These are phyloP conservation scores for Paracentrotus lividus DNA, from an alignment of 53 echinoderm and acorn worm species.

Conservation along the genomic window DNA sequence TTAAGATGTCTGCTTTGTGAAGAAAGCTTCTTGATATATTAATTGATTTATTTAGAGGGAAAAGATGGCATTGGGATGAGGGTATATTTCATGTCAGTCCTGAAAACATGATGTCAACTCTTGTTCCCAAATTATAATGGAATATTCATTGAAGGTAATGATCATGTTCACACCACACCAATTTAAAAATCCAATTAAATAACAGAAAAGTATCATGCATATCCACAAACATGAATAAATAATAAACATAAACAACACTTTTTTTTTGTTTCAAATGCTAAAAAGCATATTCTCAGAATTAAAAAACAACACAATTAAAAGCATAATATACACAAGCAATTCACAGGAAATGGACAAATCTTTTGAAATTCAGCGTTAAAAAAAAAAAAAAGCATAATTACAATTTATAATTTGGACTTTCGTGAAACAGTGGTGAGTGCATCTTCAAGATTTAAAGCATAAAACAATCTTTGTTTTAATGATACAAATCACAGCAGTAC, in stretches of 20 bases:
- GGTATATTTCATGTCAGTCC: not conserved
- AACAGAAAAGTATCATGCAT: not conserved
- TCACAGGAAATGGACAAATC: not conserved
- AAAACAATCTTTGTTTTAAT: not conserved
- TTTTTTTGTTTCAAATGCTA: not conserved
- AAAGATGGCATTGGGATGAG: not conserved
- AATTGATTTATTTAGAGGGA: not conserved
- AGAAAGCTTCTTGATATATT: not conserved
- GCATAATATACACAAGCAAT: not conserved
- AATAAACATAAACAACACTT: not conserved
- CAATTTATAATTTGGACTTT: not conserved
- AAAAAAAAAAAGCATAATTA: not conserved
- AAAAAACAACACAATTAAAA: not conserved
- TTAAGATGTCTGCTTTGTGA: not conserved
- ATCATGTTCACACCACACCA: not conserved
- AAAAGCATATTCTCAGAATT: not conserved
- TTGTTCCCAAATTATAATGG: no score
- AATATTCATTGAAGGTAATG: not conserved
- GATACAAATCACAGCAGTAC: not conserved
- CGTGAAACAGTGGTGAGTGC: not conserved
- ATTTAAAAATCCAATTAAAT: not conserved
- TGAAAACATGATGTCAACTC: no score
- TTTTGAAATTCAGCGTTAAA: no score
- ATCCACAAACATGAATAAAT: not conserved
- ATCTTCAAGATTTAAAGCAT: not conserved